phyloP scores from a whole-genome alignment of 2,797 vertebrate species.

The Heliangelus exortis region DNA sequence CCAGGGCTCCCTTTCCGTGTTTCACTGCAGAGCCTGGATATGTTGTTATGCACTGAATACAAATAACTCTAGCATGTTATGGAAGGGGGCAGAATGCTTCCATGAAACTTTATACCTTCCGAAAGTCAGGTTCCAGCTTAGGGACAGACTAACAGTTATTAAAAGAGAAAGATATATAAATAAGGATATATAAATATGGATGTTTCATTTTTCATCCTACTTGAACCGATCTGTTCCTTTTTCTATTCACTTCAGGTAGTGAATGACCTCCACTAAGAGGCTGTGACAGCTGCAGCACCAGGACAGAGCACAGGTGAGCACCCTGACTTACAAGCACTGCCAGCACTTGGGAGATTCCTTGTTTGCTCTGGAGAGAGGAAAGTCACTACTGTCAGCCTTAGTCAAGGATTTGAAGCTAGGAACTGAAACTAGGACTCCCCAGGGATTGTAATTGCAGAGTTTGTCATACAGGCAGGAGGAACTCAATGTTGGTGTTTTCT shows the following conservation, averaged over 20 bases:
- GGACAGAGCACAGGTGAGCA: neutral
- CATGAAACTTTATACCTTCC: neutral
- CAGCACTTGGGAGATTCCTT: neutral
- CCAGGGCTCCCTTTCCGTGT: no score
- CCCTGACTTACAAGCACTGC: neutral
- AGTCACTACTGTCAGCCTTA: neutral
- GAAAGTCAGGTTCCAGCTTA: neutral
- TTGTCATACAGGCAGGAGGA: neutral
- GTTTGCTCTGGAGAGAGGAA: neutral
- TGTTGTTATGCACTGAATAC: neutral
- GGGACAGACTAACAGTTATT: neutral
- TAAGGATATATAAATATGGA: neutral
- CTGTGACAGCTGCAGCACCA: fast-evolving
- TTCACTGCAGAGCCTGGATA: neutral
- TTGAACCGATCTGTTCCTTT: neutral
- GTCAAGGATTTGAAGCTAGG: neutral
- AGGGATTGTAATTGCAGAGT: neutral
- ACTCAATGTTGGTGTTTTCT: neutral
- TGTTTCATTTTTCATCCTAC: neutral
- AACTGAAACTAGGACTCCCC: neutral
- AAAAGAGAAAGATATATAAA: neutral
- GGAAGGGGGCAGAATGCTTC: neutral
- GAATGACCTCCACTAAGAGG: fast-evolving
- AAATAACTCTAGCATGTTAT: neutral
- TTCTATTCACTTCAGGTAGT: neutral